These are phyloP conservation scores for Thinocorus orbignyianus DNA, from an alignment of 2,113 vertebrate genomes.

Conservation along the genomic window DNA sequence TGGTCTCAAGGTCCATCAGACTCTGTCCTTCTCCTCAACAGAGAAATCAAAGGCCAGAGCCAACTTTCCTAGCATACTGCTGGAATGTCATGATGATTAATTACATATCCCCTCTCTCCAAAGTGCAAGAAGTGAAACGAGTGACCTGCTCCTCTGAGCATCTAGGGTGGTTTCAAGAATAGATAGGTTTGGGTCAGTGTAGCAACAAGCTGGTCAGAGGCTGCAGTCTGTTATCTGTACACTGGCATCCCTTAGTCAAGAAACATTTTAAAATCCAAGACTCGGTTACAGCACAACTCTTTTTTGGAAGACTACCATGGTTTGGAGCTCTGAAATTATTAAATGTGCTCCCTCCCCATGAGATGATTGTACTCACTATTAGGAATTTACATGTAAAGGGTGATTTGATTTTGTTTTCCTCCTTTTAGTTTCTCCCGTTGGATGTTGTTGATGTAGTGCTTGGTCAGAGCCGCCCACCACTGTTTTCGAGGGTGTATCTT, in stretches of 20 bases:
- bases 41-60: background rate
- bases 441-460: background rate
- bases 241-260: background rate
- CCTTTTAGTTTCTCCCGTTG: background rate
- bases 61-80: background rate
- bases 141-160: background rate
- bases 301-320: background rate
- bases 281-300: background rate
- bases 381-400: background rate
- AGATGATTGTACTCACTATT: background rate
- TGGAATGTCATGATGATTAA: background rate
- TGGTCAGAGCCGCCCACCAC: background rate
- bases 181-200: background rate
- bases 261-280: background rate
- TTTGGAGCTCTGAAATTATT: background rate
- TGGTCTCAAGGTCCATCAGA: rapidly evolving
- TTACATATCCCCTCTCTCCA: background rate
- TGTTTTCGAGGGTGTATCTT: background rate
- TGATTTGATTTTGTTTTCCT: background rate
- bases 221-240: background rate
- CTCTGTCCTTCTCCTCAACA: background rate
- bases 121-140: background rate
- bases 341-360: background rate
- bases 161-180: background rate
- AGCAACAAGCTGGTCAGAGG: background rate